Percentiles rank a stretch among this genome's conserved stretches.
These are phyloP conservation scores for Baronia brevicornis DNA, from an alignment of 2,888 invertebrate genomes.

Conservation along the genomic window DNA sequence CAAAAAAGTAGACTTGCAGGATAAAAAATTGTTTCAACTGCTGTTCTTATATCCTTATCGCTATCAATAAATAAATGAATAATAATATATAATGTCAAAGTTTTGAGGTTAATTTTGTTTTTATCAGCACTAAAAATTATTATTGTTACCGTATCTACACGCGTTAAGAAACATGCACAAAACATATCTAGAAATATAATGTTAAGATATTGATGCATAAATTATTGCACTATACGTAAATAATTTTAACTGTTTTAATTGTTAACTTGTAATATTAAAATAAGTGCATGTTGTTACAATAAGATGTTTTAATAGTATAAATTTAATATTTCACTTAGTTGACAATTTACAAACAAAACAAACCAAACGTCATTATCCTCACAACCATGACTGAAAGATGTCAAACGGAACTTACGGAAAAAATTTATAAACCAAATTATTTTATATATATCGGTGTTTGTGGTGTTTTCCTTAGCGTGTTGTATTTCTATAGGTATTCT, in stretches of 20 bases:
- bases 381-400: slow-evolving; percentile 73
- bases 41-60: too few relatives aligned
- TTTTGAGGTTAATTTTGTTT: background rate
- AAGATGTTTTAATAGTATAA: too few relatives aligned
- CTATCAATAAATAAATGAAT: slow-evolving; percentile 2
- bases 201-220: too few relatives aligned
- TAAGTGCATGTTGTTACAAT: slow-evolving; percentile 19
- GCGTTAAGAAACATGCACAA: too few relatives aligned
- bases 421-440: slow-evolving; percentile 66
- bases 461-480: slow-evolving; percentile 48
- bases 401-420: slow-evolving; percentile 64
- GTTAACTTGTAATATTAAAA: slow-evolving; percentile 7
- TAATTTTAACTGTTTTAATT: too few relatives aligned
- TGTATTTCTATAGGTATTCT: slow-evolving; percentile 61
- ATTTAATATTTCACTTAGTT: too few relatives aligned
- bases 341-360: slow-evolving; percentile 12
- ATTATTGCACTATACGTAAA: too few relatives aligned
- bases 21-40: too few relatives aligned
- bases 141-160: too few relatives aligned
- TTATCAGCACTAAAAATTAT: too few relatives aligned
- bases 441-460: slow-evolving; percentile 59
- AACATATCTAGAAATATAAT: too few relatives aligned
- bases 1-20: too few relatives aligned
- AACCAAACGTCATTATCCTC: slow-evolving; percentile 35
- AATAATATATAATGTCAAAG: slow-evolving; percentile 10